Evolutionary conservation across 2,797 vertebrate genomes (phyloP), one percentile per base, ranked within the genome.

Genomic region (Sebastes taczanowskii): DNA sequence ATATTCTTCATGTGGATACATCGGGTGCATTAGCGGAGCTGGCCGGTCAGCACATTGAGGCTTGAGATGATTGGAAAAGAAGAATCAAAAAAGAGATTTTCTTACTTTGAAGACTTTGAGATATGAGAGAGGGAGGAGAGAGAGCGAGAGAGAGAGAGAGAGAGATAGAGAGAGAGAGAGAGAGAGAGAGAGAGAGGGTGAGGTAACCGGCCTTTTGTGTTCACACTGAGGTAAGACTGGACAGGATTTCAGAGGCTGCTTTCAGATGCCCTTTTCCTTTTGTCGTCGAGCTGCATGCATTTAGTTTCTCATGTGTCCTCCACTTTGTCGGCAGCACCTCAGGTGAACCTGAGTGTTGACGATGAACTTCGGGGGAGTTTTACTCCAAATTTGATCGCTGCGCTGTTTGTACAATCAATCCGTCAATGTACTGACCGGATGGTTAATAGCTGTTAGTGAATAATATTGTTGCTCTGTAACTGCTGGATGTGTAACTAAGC

Each of bases 1-100:
- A 91, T 90, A 89, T 92, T 91, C 88, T 85, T 93, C 72, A 86
- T 91, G 83, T 86, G 86, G 86, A 87, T 80, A 79, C 68, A 80
- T 71, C 78, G 8, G 70, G 62, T 3, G 30, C 55, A 38, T 18
- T 58, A 79, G 70, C 11, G 3, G 22, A 74, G 63, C 80, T 76
- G 74, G 80, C 81, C 46, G 77, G 87, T 88, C 84, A 81, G 75
- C 85, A 87, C 83, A 85, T 59, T 62, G 85, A 88, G 71, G 71
- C 61, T 2, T 84, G 82, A 72, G 83, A 86, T 82, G 83, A 91
- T 80, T 85, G 85, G 58, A 85, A 81, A 63, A 59, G 30, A 52
- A 77, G 82, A 86, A 80, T 90, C 55, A 90, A 87, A 87, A 53
- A 77, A 80, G 23, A 70, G 78, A 74, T 77, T 83, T 78, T 76